Base-by-base conservation (phyloP, 2,113 vertebrate species). In the Hippocampus zosterae region DNA sequence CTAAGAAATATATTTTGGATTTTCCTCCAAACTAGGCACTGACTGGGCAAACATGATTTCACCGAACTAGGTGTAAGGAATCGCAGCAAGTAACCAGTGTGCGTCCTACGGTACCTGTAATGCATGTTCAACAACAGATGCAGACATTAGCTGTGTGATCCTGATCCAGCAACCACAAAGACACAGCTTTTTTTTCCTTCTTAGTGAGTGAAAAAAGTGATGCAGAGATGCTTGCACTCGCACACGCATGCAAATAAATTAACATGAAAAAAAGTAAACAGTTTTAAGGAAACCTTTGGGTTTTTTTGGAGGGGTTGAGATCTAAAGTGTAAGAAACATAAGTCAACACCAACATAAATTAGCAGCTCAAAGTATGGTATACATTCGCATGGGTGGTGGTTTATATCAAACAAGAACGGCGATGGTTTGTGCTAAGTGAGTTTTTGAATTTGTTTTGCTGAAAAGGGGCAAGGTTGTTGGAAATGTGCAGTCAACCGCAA, bases 201-300 rank as follows among this genome's bases (percentile, higher is more conserved):
- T 78, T 68, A 33, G 55, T 62, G 70, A 76, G 78, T 79, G 10
- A 1, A 72, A 37, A 75, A 78, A 62, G 68, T 83, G 73, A 79
- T 60, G 68, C 71, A 29, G 79, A 81, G 79, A 74, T 65, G 72
- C 57, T 37, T 3, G n/a, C 74, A 42, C 81, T 5, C 78, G 1
- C 74, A 65, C 73, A 68, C 82, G 73, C 86, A 86, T 88, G 86
- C 86, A 91, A 89, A 91, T 89, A 91, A 90, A 87, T 89, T 89
- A 90, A 89, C 81, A 90, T 85, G 80, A 55, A 81, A 82, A 48
- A 89, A 85, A 69, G 69, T 85, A 81, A 88, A 89, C 83, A 78
- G 63, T 73, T 81, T 77, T 46, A 62, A 74, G 44, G 69, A 46
- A 21, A 67, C 74, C 56, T 67, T 71, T 81, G 87, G 29, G 87